Evolutionary conservation across 2,888 invertebrate genomes (phyloP), one percentile per base, ranked within the genome.

Genomic region (Drepanosiphum platanoidis): DNA sequence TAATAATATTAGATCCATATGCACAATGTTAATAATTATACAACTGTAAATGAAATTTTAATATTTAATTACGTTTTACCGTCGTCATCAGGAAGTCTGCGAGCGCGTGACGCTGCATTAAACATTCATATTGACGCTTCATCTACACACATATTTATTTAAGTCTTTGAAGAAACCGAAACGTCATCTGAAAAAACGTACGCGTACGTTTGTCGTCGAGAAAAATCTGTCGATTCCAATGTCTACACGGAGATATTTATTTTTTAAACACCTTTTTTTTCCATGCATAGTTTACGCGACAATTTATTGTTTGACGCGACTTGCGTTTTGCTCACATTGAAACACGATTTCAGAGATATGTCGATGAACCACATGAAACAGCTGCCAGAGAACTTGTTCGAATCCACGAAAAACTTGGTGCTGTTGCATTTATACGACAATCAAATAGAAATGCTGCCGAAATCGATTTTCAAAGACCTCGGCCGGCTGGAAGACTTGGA

Each of bases 341-440:
- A 42, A 32, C 22, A 30, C 74, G 32, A 22, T 39, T 42, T 11
- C 86, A 90, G 90, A 18, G 93, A 94, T 88, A 89, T 94, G 71
- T 93, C 94, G 0, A 92, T 93, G 87, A 95, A 95, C 89, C 91
- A 91, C 78, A 90, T 95, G 22, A 91, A 90, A 77, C 89, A 90
- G 0, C 89, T 95, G 0, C 92, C 93, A 0, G 90, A 91, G 86
- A 90, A 90, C 46, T 88, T 94, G 74, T 94, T 95, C 88, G 90
- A 89, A 1, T 92, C 92, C 86, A 91, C 92, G 87, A 89, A 90
- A 0, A 91, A 91, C 86, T 89, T 95, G 34, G 92, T 92, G 87
- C 92, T 92, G 7, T 90, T 94, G 8, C 93, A 93, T 88, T 89
- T 95, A 74, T 93, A 94, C 0, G 92, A 93, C 88, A 95, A 95